phyloP scores from a whole-genome alignment of 1,140 invertebrate genomes.

The Cyclargus thomasi region DNA sequence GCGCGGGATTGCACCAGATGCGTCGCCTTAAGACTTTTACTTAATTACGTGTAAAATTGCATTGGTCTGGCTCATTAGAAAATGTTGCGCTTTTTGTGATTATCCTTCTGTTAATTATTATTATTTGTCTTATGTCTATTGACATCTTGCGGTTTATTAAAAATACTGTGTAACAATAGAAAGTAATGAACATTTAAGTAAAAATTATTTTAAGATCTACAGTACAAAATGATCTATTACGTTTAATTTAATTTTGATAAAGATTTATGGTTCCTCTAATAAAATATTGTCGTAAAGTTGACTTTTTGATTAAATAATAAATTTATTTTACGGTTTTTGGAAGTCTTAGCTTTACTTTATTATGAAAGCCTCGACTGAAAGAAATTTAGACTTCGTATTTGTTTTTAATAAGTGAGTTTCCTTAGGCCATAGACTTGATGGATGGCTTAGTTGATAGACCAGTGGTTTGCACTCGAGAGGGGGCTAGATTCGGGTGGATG shows the following conservation, averaged over 20 bases:
- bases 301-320: not conserved
- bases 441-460: no score
- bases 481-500: no score
- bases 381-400: no score
- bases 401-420: no score
- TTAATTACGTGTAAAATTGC: constrained; percentile 14
- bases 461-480: no score
- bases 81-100: not conserved
- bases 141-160: no score
- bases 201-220: not conserved
- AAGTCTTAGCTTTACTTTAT: not conserved
- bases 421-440: no score
- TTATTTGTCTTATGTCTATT: no score
- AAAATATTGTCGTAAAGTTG: not conserved
- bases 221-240: not conserved
- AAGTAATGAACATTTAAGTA: no score
- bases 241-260: not conserved
- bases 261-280: not conserved
- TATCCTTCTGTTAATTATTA: not conserved
- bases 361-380: no score
- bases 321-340: not conserved
- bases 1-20: constrained; percentile 40
- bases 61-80: not conserved
- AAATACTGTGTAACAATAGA: no score
- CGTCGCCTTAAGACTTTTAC: constrained; percentile 7